phyloP scores from a whole-genome alignment of 2,797 vertebrate genomes.

The Amblyraja radiata region DNA sequence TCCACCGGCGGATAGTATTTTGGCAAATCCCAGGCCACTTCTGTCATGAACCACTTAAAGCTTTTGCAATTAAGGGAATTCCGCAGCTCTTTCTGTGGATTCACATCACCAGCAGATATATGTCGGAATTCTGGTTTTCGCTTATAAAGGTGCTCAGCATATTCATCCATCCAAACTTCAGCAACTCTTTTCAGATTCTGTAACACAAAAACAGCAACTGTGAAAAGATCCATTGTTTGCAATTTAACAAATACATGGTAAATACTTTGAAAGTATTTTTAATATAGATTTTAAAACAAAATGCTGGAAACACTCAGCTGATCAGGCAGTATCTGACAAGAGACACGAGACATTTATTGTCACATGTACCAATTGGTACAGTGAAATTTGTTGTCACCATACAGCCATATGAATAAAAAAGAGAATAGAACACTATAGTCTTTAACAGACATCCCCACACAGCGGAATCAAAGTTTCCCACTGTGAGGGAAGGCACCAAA shows the following conservation, averaged over 20 bases:
- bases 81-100: constrained; percentile 79
- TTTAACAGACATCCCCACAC: too few relatives aligned
- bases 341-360: too few relatives aligned
- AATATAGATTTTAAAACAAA: too few relatives aligned
- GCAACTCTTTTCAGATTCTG: constrained; percentile 95
- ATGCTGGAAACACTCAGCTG: too few relatives aligned
- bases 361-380: too few relatives aligned
- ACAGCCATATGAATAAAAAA: too few relatives aligned
- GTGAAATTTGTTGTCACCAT: too few relatives aligned
- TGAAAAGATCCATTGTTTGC: neutral
- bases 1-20: constrained; percentile 92
- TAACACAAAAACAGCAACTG: neutral
- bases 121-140: constrained; percentile 90
- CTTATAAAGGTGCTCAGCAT: constrained; percentile 88
- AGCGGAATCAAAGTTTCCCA: too few relatives aligned
- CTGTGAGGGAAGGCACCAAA: too few relatives aligned
- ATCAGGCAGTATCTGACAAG: too few relatives aligned
- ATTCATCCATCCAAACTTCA: constrained; percentile 98
- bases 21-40: constrained; percentile 92
- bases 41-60: constrained; percentile 93
- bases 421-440: too few relatives aligned
- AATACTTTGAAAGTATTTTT: neutral
- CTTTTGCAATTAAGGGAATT: constrained; percentile 74
- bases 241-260: neutral
- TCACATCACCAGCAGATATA: constrained; percentile 82